Conservation (phyloP, 2,888 invertebrate species). For the Andrena bicolor region DNA sequence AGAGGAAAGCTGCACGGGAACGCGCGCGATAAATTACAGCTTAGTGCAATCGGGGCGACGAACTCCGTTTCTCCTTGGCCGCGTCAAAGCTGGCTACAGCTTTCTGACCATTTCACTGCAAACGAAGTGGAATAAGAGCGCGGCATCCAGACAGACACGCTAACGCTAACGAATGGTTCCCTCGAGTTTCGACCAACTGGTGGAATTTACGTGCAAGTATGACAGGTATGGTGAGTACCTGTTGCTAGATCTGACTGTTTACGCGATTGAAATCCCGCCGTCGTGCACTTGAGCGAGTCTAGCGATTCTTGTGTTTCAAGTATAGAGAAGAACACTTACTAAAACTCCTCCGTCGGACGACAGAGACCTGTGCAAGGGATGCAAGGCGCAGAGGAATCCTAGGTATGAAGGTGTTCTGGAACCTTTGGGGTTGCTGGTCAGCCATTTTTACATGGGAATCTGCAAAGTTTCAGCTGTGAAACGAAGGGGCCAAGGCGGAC, state of each 20-base stretch:
- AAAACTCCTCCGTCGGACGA: not conserved
- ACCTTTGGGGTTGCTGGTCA: too few species aligned
- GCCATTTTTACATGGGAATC: not conserved
- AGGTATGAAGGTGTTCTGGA: too few species aligned
- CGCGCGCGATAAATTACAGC: constrained; percentile 36
- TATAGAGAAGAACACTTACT: not conserved
- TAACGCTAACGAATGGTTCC: not conserved
- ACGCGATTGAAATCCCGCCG: not conserved
- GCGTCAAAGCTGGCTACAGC: not conserved
- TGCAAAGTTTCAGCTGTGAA: not conserved
- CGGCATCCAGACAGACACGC: not conserved
- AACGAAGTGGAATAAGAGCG: constrained; percentile 16
- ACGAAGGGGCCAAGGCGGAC: not conserved
- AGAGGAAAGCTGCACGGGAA: not conserved
- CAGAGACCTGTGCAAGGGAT: too few species aligned
- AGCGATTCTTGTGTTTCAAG: not conserved
- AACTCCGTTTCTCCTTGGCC: not conserved
- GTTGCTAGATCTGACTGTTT: not conserved
- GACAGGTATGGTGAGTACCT: constrained; percentile 2
- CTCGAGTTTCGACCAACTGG: constrained; percentile 1
- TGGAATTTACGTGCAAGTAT: constrained; percentile 13
- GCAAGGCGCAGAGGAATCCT: too few species aligned
- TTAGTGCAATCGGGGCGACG: constrained; percentile 9
- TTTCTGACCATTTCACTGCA: not conserved
- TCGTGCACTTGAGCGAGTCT: not conserved